phyloP scores from a whole-genome alignment of 2,113 vertebrate species.

The Aphyosemion australe region DNA sequence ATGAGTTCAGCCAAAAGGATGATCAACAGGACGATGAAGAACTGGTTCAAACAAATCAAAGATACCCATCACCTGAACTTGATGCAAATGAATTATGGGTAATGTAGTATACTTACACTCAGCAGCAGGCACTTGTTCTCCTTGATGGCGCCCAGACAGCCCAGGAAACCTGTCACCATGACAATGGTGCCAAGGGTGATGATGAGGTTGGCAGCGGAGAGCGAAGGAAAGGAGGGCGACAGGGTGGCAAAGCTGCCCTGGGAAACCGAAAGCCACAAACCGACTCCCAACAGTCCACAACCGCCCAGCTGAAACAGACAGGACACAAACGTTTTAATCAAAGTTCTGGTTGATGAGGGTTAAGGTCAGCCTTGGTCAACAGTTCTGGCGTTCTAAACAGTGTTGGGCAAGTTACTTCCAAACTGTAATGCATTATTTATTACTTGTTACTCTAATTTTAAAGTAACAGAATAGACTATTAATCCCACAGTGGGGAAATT shows the following conservation, averaged over 20 bases:
- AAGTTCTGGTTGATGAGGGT: no score
- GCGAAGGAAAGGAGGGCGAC: slow-evolving; percentile 93
- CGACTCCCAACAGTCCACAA: slow-evolving; percentile 93
- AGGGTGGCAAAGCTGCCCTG: slow-evolving; percentile 98
- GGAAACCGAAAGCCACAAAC: slow-evolving; percentile 97
- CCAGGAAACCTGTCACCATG: slow-evolving; percentile 97
- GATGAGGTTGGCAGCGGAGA: slow-evolving; percentile 96
- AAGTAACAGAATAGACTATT: no score
- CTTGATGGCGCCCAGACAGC: slow-evolving; percentile 97
- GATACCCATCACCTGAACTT: background rate
- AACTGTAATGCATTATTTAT: no score
- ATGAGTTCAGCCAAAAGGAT: slow-evolving; percentile 95
- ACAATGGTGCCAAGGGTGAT: slow-evolving; percentile 92
- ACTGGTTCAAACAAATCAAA: slow-evolving; percentile 71
- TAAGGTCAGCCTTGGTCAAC: no score
- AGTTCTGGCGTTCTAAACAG: no score
- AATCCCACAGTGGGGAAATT: no score
- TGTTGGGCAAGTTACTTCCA: no score
- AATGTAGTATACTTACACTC: slow-evolving; percentile 84
- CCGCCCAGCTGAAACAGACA: slow-evolving; percentile 88
- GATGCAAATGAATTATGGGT: slow-evolving; percentile 2
- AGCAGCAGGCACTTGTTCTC: slow-evolving; percentile 98
- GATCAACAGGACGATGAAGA: slow-evolving; percentile 93
- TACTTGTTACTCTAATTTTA: no score
- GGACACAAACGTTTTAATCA: slow-evolving; percentile 32